These are phyloP conservation scores for Bellardia bayeri DNA, from an alignment of 2,888 invertebrate species.

Conservation along the genomic window DNA sequence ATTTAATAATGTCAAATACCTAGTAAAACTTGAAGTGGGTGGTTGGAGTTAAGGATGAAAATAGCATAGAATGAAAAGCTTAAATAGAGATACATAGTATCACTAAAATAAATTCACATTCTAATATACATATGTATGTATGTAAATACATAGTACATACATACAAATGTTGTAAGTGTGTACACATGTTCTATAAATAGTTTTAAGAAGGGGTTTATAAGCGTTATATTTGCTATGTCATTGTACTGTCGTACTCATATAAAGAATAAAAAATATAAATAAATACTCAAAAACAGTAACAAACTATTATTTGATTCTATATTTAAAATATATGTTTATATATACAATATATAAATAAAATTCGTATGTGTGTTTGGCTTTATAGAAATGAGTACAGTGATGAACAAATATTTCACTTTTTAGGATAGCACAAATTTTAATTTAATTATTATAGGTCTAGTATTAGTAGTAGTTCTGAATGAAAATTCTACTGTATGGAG, in stretches of 20 bases:
- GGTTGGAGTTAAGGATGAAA: neutral
- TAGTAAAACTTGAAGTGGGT: neutral
- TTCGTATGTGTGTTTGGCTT: neutral
- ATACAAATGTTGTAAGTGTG: neutral
- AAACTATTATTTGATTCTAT: conserved; percentile 64
- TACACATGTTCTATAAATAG: conserved; percentile 55
- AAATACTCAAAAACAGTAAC: conserved; percentile 66
- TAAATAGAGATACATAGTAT: conserved; percentile 27
- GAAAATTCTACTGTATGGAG: too few species aligned
- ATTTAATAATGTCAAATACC: conserved; percentile 25
- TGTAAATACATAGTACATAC: neutral
- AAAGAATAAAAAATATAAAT: conserved; percentile 43
- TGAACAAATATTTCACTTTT: too few species aligned
- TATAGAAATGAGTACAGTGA: neutral
- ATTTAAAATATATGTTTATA: neutral
- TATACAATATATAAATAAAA: neutral
- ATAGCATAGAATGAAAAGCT: conserved; percentile 38
- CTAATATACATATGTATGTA: neutral
- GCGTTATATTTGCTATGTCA: conserved; percentile 77
- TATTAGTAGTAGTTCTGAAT: too few species aligned
- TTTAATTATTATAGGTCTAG: too few species aligned
- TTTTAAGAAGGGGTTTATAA: conserved; percentile 63
- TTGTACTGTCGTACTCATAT: conserved; percentile 74
- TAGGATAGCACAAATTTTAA: neutral
- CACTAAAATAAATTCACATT: conserved; percentile 13